A percentile compares a stretch with the other conserved stretches of the same genome.
phyloP scores from a whole-genome alignment of 2,113 vertebrate species.

The Spheniscus mendiculus region DNA sequence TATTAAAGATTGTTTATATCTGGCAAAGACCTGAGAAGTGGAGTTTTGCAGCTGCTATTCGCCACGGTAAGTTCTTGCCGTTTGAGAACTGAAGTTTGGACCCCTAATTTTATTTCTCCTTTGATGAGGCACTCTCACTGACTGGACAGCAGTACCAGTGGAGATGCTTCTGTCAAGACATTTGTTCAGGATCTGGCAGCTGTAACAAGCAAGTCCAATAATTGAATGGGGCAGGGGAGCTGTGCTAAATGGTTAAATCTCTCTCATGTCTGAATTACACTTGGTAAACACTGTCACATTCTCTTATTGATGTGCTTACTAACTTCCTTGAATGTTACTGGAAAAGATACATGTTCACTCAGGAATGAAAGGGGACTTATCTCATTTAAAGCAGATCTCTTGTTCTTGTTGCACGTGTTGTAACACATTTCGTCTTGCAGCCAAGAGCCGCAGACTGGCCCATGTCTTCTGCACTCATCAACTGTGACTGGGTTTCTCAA shows the following conservation, averaged over 20 bases:
- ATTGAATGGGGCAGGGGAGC: neutral
- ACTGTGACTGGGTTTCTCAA: neutral
- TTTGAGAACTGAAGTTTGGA: neutral
- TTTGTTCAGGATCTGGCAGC: conserved; percentile 18
- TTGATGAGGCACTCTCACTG: neutral
- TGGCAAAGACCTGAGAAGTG: neutral
- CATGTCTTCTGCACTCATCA: neutral
- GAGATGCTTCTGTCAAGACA: neutral
- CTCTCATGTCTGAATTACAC: neutral
- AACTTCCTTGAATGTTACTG: conserved; percentile 4
- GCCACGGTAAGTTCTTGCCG: neutral
- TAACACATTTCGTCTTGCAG: neutral
- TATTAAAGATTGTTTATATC: neutral
- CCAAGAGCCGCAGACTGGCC: neutral
- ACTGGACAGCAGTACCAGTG: neutral
- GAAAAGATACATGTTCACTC: neutral
- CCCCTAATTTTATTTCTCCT: neutral
- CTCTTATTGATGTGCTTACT: conserved; percentile 12
- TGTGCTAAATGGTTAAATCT: conserved; percentile 22
- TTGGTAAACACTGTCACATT: conserved; percentile 2
- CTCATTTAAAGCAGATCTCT: neutral
- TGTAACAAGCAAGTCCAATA: neutral
- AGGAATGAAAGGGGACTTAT: neutral
- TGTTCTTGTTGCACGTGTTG: neutral
- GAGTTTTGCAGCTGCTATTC: neutral